These are phyloP conservation scores for Heptranchias perlo DNA, from an alignment of 2,113 vertebrate species.

Conservation along the genomic window DNA sequence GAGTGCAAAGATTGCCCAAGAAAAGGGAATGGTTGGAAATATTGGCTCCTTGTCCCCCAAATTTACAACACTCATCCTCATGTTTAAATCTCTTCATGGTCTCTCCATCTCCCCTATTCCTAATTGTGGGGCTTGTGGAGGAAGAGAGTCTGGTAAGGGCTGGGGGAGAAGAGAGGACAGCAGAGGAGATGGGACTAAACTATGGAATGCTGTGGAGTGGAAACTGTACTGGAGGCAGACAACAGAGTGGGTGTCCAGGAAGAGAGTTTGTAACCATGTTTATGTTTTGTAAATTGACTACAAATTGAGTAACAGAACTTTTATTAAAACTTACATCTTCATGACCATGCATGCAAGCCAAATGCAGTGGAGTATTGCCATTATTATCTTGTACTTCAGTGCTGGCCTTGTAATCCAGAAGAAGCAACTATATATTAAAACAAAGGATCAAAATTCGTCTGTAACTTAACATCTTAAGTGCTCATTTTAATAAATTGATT, in stretches of 20 bases:
- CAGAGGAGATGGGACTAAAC: not conserved
- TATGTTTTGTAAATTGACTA: not conserved
- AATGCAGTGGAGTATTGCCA: constrained; percentile 83
- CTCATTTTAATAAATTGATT: not conserved
- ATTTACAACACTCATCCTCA: not conserved
- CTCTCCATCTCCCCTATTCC: not conserved
- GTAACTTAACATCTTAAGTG: not conserved
- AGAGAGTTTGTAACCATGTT: not conserved
- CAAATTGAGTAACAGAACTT: not conserved
- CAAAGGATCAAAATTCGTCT: not conserved
- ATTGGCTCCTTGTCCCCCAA: not conserved
- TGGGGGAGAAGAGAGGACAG: not conserved
- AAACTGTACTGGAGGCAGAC: not conserved
- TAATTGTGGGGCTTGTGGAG: not conserved
- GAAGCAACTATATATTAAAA: constrained; percentile 67
- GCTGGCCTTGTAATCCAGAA: constrained; percentile 85
- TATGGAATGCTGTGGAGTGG: not conserved
- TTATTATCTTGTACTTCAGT: constrained; percentile 82
- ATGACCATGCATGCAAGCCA: constrained; percentile 88
- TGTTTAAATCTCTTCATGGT: not conserved
- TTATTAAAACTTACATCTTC: constrained; percentile 72
- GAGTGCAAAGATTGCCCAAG: not conserved
- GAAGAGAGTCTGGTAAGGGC: not conserved
- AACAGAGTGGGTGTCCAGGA: not conserved
- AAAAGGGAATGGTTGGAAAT: not conserved